Evolutionary conservation across 2,113 vertebrate species (phyloP).

Genomic region (Oncorhynchus masou): DNA sequence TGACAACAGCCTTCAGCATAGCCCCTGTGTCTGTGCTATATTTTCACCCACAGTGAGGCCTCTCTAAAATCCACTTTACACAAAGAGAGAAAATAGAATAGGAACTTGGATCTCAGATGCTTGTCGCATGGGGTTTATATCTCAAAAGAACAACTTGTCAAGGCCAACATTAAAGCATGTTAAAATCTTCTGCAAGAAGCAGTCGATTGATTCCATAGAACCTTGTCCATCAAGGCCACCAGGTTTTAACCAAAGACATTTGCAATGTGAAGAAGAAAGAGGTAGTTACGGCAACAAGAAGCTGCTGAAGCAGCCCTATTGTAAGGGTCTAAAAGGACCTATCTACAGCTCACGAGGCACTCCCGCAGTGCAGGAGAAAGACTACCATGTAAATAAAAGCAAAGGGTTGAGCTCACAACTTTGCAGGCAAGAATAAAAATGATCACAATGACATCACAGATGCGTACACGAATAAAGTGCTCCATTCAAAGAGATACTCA

Average conservation of each 20-base stretch:
- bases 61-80: constrained; percentile 66
- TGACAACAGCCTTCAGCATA: constrained; percentile 61
- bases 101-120: constrained; percentile 68
- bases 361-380: constrained; percentile 65
- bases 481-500: constrained; percentile 48
- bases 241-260: constrained; percentile 75
- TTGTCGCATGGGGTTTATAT: constrained; percentile 72
- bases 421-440: constrained; percentile 64
- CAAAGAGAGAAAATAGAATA: constrained; percentile 67
- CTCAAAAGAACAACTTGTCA: constrained; percentile 73
- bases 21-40: constrained; percentile 47
- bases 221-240: constrained; percentile 75
- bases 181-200: constrained; percentile 71
- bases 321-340: constrained; percentile 66
- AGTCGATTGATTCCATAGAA: constrained; percentile 74
- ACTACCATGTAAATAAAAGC: constrained; percentile 72
- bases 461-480: constrained; percentile 61
- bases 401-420: constrained; percentile 69
- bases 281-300: constrained; percentile 74
- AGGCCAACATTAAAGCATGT: constrained; percentile 72
- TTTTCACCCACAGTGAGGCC: constrained; percentile 40
- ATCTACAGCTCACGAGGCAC: constrained; percentile 65
- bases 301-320: constrained; percentile 67
- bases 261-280: constrained; percentile 74
- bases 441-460: constrained; percentile 68